Evolutionary conservation across 2,113 vertebrate species (phyloP), one percentile per base, ranked within the genome.

Genomic region (Halcyon senegalensis): DNA sequence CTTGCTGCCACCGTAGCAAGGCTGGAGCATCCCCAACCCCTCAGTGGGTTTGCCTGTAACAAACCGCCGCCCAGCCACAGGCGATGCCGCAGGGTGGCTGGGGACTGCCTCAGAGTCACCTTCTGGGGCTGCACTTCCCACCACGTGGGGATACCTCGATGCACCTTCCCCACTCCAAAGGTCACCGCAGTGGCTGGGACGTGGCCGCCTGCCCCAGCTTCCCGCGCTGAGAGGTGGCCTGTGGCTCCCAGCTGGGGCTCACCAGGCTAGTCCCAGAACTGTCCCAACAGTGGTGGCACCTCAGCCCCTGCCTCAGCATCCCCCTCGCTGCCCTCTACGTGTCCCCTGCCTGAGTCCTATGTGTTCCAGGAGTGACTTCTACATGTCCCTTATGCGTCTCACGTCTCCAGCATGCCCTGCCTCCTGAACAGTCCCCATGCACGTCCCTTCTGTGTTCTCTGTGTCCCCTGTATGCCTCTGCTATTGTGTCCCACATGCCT

Each of bases 181-280:
- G 80, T 80, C 86, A 69, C 63, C 1, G 6, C 1, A 4, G 10
- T 5, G 73, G 19, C 27, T 3, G 13, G 76, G 76, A 66, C 31
- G 0, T 0, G 3, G 60, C 48, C 11, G 4, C 56, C 73, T 13
- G 3, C n/a, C 21, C 56, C 2, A 2, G 23, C 60, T 48, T 19
- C 39, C 39, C 12, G 7, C 2, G 1, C 50, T 4, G 46, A 1
- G 1, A 37, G 51, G 44, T 44, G 58, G 43, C 51, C 37, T 7
- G 1, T 2, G 10, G 62, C 37, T 62, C 24, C 28, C 6, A 0
- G 37, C 1, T 27, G 1, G 10, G 53, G 30, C 16, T 25, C 75
- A 23, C 21, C 0, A 18, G 33, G 4, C 31, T 50, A 0, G 3
- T 19, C 67, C 15, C 81, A 14, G n/a, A 0, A 1, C 35, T 59